Base-by-base conservation (phyloP, 64 coral and sea anemone species). In the Pocillopora verrucosa region DNA sequence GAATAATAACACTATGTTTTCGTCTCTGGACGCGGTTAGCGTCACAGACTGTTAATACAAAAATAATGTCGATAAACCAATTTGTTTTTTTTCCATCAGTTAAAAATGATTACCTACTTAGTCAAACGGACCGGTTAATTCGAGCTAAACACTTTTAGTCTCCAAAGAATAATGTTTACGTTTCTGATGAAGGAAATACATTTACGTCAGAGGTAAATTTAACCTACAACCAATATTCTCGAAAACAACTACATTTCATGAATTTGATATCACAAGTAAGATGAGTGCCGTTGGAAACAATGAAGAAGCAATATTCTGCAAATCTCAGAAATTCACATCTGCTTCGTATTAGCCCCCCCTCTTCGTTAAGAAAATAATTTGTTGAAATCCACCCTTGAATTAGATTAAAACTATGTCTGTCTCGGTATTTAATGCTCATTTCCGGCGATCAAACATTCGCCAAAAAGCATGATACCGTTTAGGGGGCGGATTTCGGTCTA, bases 351-450 rank as follows among this genome's bases (percentile, higher is more conserved):
- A 36, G 57, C n/a, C 20, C 34, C 36, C 19, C 20, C 56, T 60
- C 57, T 70, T 60, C 77, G 57, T n/a, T 61, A n/a, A 16, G 9
- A 57, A 80, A 80, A 80, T 80, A 80, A 59, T 62, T 77, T 81
- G 58, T 63, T 34, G 25, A 81, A 81, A 81, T 36, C 79, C 30
- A 5, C 14, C 4, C 58, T 62, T 63, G 59, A 30, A 11, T 30
- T 19, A 24, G 22, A 61, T 63, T 26, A 34, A 58, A 81, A 81
- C 59, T 81, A 36, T 62, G 58, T 16, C 13, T 36, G 79, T 81
- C 79, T 81, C 58, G 61, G 24, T 62, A 62, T 63, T 81, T 81
- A 34, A 81, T 34, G 3, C 56, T 13, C 34, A 81, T 63, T 81
- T 81, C 79, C 79, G 79, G 79, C 59, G 26, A 81, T 79, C 16